These are phyloP conservation scores for Littorina saxatilis DNA, from an alignment of 1,140 invertebrate species.

Conservation along the genomic window DNA sequence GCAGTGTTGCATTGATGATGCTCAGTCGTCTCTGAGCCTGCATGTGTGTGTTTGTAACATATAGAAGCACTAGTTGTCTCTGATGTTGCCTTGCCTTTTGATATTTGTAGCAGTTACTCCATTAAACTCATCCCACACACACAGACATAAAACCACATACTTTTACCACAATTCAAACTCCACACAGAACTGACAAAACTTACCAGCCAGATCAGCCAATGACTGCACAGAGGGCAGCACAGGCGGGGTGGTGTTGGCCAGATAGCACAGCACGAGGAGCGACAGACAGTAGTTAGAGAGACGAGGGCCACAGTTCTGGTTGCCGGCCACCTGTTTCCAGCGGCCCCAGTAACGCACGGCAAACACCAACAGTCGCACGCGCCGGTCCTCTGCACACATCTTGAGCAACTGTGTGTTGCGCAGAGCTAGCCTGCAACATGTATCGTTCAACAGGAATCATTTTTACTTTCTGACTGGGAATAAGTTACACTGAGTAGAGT, in stretches of 20 bases:
- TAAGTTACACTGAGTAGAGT: background rate
- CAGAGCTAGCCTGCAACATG: slow-evolving; percentile 58
- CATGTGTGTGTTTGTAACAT: too few relatives aligned
- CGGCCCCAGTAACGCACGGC: slow-evolving; percentile 66
- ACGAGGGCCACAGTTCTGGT: slow-evolving; percentile 44
- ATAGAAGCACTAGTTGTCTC: too few relatives aligned
- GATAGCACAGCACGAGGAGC: slow-evolving; percentile 59
- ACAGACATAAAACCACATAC: too few relatives aligned
- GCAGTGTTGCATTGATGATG: too few relatives aligned
- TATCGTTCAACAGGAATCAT: too few relatives aligned
- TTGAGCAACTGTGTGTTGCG: slow-evolving; percentile 61
- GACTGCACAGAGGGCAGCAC: slow-evolving; percentile 54
- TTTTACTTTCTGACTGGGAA: too few relatives aligned
- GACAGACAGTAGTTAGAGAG: slow-evolving; percentile 67
- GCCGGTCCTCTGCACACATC: slow-evolving; percentile 52
- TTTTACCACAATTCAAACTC: too few relatives aligned
- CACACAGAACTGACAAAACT: too few relatives aligned
- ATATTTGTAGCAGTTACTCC: too few relatives aligned
- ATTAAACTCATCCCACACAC: too few relatives aligned
- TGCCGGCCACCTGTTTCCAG: slow-evolving; percentile 55
- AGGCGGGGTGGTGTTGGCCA: slow-evolving; percentile 55
- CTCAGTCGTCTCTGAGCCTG: too few relatives aligned
- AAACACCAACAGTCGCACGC: slow-evolving; percentile 60
- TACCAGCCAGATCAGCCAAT: slow-evolving; percentile 52
- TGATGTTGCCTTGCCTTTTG: too few relatives aligned